A percentile compares a stretch with the other conserved stretches of the same genome.
phyloP scores from a whole-genome alignment of 2,113 vertebrate species.

The Cricetomys ansorgei region DNA sequence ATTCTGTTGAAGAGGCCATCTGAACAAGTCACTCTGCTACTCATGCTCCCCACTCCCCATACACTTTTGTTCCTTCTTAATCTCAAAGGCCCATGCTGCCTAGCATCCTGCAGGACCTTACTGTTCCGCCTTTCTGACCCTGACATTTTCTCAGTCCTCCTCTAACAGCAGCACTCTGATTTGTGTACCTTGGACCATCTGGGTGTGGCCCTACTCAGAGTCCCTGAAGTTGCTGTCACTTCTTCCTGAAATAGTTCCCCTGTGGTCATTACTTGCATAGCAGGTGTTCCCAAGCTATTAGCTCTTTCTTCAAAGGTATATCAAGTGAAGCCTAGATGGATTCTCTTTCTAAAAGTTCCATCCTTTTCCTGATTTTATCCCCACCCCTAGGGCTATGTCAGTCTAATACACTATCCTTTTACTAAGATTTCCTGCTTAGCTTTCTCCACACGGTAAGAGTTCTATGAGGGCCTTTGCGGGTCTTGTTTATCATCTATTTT shows the following conservation, averaged over 20 bases:
- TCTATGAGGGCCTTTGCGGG: background rate
- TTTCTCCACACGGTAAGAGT: background rate
- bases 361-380: background rate
- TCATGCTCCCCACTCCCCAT: accelerated
- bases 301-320: background rate
- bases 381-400: background rate
- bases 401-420: background rate
- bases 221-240: background rate
- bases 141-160: background rate
- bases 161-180: background rate
- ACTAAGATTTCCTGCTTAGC: background rate
- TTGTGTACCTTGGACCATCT: background rate
- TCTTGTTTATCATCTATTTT: background rate
- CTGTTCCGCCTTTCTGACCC: background rate
- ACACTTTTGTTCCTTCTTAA: background rate
- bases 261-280: background rate
- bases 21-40: background rate
- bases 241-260: background rate
- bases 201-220: too few relatives aligned
- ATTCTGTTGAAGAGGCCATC: background rate
- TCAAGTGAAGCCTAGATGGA: background rate
- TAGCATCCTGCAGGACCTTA: background rate
- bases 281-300: background rate
- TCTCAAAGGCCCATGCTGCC: background rate
- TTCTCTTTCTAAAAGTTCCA: background rate